phyloP scores from a whole-genome alignment of 2,797 vertebrate genomes.

The Microchirus variegatus region DNA sequence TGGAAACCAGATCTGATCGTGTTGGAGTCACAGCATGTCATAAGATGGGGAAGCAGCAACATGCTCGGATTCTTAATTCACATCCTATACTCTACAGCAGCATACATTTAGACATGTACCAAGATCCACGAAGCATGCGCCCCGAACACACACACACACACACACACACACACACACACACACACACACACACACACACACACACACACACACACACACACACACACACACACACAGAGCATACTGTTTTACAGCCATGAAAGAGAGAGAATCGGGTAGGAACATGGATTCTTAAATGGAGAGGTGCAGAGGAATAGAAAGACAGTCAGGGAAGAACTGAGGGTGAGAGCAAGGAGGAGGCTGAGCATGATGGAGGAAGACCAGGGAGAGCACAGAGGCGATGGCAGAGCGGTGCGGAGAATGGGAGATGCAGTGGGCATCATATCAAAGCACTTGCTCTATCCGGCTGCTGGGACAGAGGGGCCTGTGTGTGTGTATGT shows the following conservation, averaged over 20 bases:
- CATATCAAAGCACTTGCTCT: conserved; percentile 75
- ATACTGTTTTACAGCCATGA: conserved; percentile 39
- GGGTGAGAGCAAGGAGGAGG: conserved; percentile 23
- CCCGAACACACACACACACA: neutral
- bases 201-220: neutral
- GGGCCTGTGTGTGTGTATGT: conserved; percentile 58
- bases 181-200: neutral
- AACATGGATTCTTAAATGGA: conserved; percentile 39
- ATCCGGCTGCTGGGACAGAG: conserved; percentile 73
- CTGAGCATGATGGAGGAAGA: conserved; percentile 42
- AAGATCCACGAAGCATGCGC: no score
- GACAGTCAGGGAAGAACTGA: conserved; percentile 35
- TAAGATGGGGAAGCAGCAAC: conserved; percentile 62
- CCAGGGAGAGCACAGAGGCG: conserved; percentile 29
- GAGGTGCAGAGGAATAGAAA: conserved; percentile 44
- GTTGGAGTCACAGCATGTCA: conserved; percentile 73
- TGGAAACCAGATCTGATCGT: conserved; percentile 77
- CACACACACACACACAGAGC: neutral
- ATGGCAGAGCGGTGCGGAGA: conserved; percentile 57
- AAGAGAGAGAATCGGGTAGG: conserved; percentile 13
- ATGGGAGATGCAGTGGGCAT: conserved; percentile 68
- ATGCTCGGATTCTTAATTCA: conserved; percentile 30
- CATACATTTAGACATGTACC: conserved; percentile 4
- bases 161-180: conserved; percentile 1
- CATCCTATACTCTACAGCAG: neutral